Percentiles rank a stretch among this genome's conserved stretches.
phyloP scores from a whole-genome alignment of 2,113 vertebrate genomes.

The Anser brachyrhynchus region DNA sequence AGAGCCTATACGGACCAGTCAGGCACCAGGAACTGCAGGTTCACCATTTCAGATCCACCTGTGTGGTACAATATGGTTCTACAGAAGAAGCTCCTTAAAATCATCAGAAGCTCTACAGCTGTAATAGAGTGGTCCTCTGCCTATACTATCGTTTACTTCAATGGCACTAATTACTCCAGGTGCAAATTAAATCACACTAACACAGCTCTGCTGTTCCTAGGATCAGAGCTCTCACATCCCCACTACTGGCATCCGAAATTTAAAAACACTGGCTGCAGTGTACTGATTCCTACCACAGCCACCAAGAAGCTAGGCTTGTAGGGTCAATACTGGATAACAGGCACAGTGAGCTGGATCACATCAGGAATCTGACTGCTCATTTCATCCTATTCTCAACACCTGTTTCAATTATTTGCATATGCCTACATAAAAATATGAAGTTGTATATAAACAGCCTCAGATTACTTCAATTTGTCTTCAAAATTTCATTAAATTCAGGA shows the following conservation, averaged over 20 bases:
- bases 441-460: background rate
- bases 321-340: background rate
- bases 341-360: background rate
- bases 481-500: background rate
- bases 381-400: background rate
- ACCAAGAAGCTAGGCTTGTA: background rate
- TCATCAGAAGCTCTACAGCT: background rate
- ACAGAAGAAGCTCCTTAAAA: background rate
- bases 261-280: background rate
- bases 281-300: background rate
- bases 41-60: background rate
- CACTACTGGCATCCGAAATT: background rate
- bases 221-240: background rate
- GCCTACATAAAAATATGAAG: background rate
- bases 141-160: background rate
- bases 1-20: fast-evolving
- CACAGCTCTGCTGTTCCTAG: background rate
- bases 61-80: background rate
- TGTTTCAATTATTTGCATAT: background rate
- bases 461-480: background rate
- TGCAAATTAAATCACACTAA: background rate
- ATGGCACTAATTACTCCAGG: background rate
- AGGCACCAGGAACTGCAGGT: background rate
- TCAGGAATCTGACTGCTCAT: background rate
- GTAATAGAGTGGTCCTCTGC: background rate